Conservation (phyloP, 2,113 vertebrate genomes). For the Martes martes region DNA sequence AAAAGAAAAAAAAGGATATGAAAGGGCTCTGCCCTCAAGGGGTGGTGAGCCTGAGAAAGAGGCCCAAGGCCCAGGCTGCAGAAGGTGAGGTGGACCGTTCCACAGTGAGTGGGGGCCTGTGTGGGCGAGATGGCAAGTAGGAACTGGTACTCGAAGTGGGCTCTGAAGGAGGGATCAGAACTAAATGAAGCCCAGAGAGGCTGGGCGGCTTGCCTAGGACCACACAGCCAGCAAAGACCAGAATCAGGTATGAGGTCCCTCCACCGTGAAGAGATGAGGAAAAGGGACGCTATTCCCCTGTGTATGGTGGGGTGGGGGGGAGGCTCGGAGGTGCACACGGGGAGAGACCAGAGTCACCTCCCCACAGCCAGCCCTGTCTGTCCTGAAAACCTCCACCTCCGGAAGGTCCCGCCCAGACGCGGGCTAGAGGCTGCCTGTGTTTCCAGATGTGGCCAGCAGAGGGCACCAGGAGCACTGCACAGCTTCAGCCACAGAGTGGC, state of each 20-base stretch:
- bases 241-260: not conserved
- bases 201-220: not conserved
- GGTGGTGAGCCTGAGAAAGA: not conserved
- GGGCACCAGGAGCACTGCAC: slow-evolving; percentile 69
- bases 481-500: not conserved
- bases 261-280: not conserved
- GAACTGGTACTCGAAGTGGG: not conserved
- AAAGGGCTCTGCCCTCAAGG: not conserved
- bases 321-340: rapidly evolving
- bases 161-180: not conserved
- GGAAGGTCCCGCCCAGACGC: not conserved
- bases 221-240: not conserved
- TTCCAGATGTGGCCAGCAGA: slow-evolving; percentile 75
- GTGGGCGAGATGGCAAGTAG: not conserved
- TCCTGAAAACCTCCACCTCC: not conserved
- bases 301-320: not conserved
- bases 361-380: not conserved
- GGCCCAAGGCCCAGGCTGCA: not conserved
- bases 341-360: too few relatives aligned
- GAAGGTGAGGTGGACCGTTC: not conserved
- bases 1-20: not conserved
- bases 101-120: not conserved
- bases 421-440: slow-evolving; percentile 3
- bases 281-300: not conserved
- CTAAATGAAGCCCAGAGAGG: not conserved